Conservation (phyloP, 2,113 vertebrate species). For the Himantopus leucocephalus region DNA sequence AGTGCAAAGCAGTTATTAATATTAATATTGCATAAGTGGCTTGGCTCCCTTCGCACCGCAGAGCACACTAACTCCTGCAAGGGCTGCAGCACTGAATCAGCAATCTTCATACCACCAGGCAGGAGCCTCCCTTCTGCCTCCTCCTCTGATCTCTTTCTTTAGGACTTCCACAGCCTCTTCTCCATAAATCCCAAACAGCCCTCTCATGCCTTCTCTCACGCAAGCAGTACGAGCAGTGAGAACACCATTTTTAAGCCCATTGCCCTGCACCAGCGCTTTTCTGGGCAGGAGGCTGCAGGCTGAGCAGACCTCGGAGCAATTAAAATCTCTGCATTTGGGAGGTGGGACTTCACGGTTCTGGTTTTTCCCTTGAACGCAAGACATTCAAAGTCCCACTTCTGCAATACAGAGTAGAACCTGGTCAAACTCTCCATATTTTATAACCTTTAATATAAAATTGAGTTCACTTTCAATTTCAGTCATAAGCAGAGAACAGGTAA, state of each 20-base stretch:
- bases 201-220: not conserved
- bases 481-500: not conserved
- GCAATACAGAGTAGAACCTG: not conserved
- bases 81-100: slow-evolving; percentile 63
- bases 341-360: not conserved
- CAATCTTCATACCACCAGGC: slow-evolving; percentile 57
- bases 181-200: not conserved
- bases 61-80: slow-evolving; percentile 50
- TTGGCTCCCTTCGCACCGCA: slow-evolving; percentile 56
- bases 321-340: not conserved
- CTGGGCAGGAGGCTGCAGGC: not conserved
- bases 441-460: not conserved
- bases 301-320: not conserved
- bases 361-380: not conserved
- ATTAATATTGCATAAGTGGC: slow-evolving; percentile 70
- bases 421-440: not conserved
- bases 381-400: not conserved
- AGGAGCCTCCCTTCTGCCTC: slow-evolving; percentile 55
- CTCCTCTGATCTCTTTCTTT: slow-evolving; percentile 29
- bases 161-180: slow-evolving; percentile 5
- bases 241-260: not conserved
- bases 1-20: slow-evolving; percentile 71
- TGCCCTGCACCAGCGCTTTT: not conserved
- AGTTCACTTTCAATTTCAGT: not conserved
- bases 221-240: not conserved